Percentiles rank a stretch among this genome's conserved stretches.
Evolutionary conservation across 2,888 invertebrate genomes (phyloP).

Genomic region (Nipponacmea schrenckii): DNA sequence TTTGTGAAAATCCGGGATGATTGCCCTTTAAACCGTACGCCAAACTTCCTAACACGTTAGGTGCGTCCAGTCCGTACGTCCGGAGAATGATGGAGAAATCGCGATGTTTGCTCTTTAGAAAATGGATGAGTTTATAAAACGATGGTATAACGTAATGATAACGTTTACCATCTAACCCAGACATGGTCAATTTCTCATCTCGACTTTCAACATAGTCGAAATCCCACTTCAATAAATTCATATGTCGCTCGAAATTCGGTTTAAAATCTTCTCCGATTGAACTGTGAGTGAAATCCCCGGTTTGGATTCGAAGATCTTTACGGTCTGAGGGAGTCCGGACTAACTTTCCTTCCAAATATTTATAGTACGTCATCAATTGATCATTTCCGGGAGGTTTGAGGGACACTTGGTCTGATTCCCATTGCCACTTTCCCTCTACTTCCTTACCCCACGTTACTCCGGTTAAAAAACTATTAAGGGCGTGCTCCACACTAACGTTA

Average conservation of each 20-base stretch:
- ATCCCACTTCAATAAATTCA: constrained; percentile 55
- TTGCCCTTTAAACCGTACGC: constrained; percentile 49
- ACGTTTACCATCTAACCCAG: constrained; percentile 49
- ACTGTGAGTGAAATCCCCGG: constrained; percentile 63
- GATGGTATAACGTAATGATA: constrained; percentile 66
- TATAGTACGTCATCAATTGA: constrained; percentile 59
- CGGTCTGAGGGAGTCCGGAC: constrained; percentile 59
- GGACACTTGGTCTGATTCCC: constrained; percentile 57
- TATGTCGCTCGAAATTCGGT: constrained; percentile 53
- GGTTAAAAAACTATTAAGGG: constrained; percentile 66
- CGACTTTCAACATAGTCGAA: constrained; percentile 31
- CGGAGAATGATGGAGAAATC: constrained; percentile 63
- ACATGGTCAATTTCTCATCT: constrained; percentile 49
- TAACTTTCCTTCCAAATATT: constrained; percentile 58
- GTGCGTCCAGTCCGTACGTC: constrained; percentile 64
- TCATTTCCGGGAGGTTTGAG: constrained; percentile 49
- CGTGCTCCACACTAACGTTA: constrained; percentile 62
- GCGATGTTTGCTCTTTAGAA: constrained; percentile 47
- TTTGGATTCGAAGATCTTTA: constrained; percentile 52
- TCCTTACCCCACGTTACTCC: constrained; percentile 65
- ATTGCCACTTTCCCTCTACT: constrained; percentile 52
- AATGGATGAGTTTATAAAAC: constrained; percentile 57
- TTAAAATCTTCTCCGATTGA: constrained; percentile 53
- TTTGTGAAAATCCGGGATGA: constrained; percentile 57
- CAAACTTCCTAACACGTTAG: constrained; percentile 57